These are phyloP conservation scores for Eristalis intricaria DNA, from an alignment of 2,888 invertebrate genomes.

Conservation along the genomic window DNA sequence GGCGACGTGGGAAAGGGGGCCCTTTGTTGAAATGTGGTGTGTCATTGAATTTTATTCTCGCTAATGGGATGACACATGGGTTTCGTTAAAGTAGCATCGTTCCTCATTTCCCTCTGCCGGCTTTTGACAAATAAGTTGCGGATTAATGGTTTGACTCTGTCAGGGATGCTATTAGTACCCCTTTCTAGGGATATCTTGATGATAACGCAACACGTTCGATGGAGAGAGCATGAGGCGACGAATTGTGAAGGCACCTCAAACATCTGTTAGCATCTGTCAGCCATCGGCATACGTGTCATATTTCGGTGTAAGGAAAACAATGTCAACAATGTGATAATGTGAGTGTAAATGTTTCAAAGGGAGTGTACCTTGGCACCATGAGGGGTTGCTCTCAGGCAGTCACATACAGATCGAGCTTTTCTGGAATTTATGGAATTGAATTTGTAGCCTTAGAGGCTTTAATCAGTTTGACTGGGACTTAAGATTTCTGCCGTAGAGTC, in stretches of 20 bases:
- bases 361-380: neutral
- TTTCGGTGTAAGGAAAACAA: neutral
- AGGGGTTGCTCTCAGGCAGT: no score
- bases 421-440: no score
- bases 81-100: constrained; percentile 19
- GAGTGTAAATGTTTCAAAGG: neutral
- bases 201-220: neutral
- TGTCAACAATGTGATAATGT: neutral
- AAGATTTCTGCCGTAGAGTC: no score
- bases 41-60: constrained; percentile 57
- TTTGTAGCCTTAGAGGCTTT: no score
- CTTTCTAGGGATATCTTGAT: neutral
- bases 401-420: no score
- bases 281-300: neutral
- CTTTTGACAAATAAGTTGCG: constrained; percentile 20
- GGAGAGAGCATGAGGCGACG: neutral
- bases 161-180: neutral
- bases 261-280: neutral
- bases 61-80: constrained; percentile 61
- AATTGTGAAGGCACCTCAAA: neutral
- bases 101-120: constrained; percentile 4
- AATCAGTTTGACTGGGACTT: no score
- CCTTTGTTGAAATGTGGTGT: constrained; percentile 54
- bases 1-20: neutral
- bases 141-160: constrained; percentile 14